These are phyloP conservation scores for Papilio protenor DNA, from an alignment of 2,888 invertebrate genomes.

Conservation along the genomic window DNA sequence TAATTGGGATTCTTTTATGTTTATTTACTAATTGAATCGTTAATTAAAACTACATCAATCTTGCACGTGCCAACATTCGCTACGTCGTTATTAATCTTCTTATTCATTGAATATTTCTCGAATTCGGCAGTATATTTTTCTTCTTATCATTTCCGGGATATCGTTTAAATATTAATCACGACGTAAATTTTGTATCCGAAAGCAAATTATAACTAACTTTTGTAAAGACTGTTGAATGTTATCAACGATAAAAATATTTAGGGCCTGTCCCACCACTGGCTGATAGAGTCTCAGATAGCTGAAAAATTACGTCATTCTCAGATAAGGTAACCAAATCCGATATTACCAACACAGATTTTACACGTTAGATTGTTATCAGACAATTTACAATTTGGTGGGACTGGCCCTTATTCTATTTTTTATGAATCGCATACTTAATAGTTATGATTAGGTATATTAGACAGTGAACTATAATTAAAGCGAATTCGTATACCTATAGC, in stretches of 20 bases:
- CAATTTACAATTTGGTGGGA: no score
- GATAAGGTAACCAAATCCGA: no score
- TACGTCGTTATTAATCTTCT: slow-evolving; percentile 54
- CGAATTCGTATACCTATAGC: slow-evolving; percentile 50
- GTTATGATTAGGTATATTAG: not conserved
- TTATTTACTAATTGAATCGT: not conserved
- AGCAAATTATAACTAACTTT: not conserved
- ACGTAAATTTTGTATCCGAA: not conserved
- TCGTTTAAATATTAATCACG: not conserved
- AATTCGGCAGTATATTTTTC: slow-evolving; percentile 86
- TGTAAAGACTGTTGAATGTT: not conserved
- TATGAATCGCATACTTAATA: not conserved
- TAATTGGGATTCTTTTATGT: not conserved
- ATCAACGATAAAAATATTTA: not conserved
- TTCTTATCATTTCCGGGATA: slow-evolving; percentile 87
- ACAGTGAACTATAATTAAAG: not conserved
- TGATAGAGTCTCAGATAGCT: no score
- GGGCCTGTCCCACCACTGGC: no score
- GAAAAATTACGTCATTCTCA: no score
- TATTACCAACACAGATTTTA: no score
- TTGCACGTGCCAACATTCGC: not conserved
- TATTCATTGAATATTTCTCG: slow-evolving; percentile 72
- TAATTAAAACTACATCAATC: slow-evolving; percentile 9
- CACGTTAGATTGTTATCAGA: no score
- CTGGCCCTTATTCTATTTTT: not conserved